Evolutionary conservation across 2,113 vertebrate species (phyloP).

Genomic region (Lamprotornis superbus): DNA sequence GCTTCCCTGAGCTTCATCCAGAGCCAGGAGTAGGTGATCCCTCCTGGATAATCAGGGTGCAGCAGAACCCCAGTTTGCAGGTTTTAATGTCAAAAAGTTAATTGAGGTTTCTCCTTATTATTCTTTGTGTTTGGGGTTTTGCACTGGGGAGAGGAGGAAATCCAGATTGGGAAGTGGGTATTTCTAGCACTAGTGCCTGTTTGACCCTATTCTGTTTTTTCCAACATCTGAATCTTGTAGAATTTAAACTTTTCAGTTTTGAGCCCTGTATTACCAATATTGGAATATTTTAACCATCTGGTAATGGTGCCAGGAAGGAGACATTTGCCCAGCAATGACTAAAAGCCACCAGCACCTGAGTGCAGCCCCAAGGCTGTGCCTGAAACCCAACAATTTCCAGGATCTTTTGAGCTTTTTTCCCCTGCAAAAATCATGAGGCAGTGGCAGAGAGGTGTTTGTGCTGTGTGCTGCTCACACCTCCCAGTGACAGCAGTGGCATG

Average conservation of each 20-base stretch:
- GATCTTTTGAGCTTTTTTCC: not conserved
- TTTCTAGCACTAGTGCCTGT: not conserved
- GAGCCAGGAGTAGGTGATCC: not conserved
- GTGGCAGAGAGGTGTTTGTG: not conserved
- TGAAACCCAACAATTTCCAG: not conserved
- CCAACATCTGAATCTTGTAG: not conserved
- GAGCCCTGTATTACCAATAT: not conserved
- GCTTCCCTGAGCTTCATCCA: not conserved
- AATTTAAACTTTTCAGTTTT: not conserved
- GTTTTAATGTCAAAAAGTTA: not conserved
- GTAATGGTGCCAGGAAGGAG: not conserved
- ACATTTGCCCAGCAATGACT: not conserved
- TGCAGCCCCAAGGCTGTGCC: not conserved
- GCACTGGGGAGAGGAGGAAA: not conserved
- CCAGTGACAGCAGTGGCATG: not conserved
- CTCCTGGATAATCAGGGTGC: not conserved
- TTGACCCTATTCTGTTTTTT: accelerated
- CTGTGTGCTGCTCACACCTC: slow-evolving; percentile 5
- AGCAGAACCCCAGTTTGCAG: not conserved
- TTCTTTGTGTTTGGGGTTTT: not conserved
- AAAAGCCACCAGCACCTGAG: not conserved
- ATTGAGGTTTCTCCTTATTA: accelerated
- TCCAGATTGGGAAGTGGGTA: not conserved
- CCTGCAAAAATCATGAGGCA: not conserved
- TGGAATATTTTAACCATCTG: not conserved